Conservation (phyloP, 2,888 invertebrate genomes). For the Diplazon laetatorius region DNA sequence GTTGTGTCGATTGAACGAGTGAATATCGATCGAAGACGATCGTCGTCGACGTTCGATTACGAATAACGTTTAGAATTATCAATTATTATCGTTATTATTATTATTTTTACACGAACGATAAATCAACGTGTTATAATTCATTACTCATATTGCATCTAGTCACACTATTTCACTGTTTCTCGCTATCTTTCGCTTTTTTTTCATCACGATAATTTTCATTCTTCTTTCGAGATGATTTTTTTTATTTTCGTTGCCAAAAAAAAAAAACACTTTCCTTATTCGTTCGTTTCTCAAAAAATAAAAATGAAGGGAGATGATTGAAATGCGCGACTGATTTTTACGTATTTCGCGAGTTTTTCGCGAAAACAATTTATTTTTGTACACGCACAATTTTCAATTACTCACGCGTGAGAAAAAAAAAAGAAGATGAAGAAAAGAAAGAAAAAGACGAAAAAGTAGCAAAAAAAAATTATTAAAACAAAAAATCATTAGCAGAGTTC, state of each 20-base stretch:
- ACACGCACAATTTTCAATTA: slow-evolving; percentile 55
- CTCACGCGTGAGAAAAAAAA: slow-evolving; percentile 49
- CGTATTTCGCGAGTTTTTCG: slow-evolving; percentile 41
- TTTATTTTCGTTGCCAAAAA: too few species aligned
- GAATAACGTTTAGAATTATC: slow-evolving; percentile 39
- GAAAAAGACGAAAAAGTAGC: neutral
- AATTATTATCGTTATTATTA: too few species aligned
- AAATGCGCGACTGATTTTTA: slow-evolving; percentile 51
- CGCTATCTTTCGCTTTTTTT: too few species aligned
- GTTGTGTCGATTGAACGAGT: slow-evolving; percentile 41
- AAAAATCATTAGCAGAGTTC: slow-evolving; percentile 22
- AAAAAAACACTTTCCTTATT: too few species aligned
- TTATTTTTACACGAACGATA: slow-evolving; percentile 48
- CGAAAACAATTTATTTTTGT: slow-evolving; percentile 60
- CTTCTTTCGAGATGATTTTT: too few species aligned
- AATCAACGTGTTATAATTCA: slow-evolving; percentile 45
- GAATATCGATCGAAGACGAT: slow-evolving; percentile 2
- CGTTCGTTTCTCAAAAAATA: slow-evolving; percentile 1
- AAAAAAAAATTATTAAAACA: slow-evolving; percentile 1
- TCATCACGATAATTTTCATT: too few species aligned
- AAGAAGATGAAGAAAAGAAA: slow-evolving; percentile 10
- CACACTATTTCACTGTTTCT: too few species aligned
- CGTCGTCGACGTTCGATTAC: slow-evolving; percentile 28
- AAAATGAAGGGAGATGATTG: slow-evolving; percentile 16
- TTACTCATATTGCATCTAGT: slow-evolving; percentile 56